Evolutionary conservation across 2,113 vertebrate genomes (phyloP), one percentile per base, ranked within the genome.

Genomic region (Cryptotis parvus): DNA sequence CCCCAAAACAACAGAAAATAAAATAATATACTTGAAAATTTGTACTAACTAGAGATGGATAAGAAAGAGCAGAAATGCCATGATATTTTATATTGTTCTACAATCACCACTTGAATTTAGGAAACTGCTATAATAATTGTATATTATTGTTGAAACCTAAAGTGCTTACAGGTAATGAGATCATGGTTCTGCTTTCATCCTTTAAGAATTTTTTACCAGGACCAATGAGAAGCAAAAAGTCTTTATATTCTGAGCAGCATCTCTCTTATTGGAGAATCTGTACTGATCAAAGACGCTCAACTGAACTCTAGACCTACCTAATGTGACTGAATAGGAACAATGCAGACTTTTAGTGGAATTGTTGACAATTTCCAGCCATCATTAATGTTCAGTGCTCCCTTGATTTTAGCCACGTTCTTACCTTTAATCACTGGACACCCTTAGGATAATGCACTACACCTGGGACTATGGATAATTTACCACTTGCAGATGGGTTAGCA

Each of bases 401-500:
- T 98, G 97, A 96, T 92, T 86, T 87, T 85, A 80, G 97, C 97
- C 97, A 97, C 85, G 70, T 97, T 95, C 97, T 95, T 98, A 97
- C 97, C 96, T 98, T 97, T 98, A 98, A 98, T 98, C 97, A 97
- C 95, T 70, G 92, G 27, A 95, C 96, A 97, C 97, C 96, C 97
- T 97, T 96, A 94, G 97, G 96, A 97, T 96, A 97, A 97, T 96
- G 97, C 91, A 92, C 94, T 95, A 93, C 98, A 98, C 98, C 97
- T 98, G 98, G 97, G 98, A 97, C 87, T 45, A 31, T 41, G 87
- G 90, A 97, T 97, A 97, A 98, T 98, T 98, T 98, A 98, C 97
- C 35, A 72, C 96, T 96, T 97, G 96, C 97, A 98, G 97, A 98
- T 96, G 95, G 97, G 97, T 97, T 97, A 98, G 93, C 85, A 84